A percentile compares a stretch with the other conserved stretches of the same genome.
Evolutionary conservation across 2,113 vertebrate genomes (phyloP).

Genomic region (Spizaetus ornatus): DNA sequence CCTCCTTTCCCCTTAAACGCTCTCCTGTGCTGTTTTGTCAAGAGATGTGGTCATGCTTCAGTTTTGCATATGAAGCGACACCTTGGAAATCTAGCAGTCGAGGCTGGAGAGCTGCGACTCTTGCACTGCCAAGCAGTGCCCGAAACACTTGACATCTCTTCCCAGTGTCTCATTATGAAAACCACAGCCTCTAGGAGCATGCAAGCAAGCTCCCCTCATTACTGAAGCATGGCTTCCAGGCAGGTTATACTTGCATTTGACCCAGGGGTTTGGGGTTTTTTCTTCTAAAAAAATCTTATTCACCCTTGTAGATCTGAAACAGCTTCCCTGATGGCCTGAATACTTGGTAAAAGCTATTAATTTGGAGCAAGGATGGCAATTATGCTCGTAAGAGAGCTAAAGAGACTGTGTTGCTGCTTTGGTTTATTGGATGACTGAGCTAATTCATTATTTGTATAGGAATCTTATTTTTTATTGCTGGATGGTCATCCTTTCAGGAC

Average conservation of each 20-base stretch:
- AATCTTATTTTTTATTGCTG: background rate
- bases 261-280: fast-evolving
- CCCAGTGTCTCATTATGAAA: background rate
- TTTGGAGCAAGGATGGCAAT: background rate
- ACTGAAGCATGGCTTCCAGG: background rate
- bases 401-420: background rate
- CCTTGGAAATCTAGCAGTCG: fast-evolving
- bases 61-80: fast-evolving
- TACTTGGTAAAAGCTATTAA: background rate
- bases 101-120: background rate
- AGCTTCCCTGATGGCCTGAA: background rate
- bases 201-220: fast-evolving
- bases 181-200: background rate
- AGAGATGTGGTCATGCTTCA: fast-evolving
- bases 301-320: background rate
- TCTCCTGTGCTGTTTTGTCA: background rate
- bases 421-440: background rate
- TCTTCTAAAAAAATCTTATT: background rate
- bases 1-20: background rate
- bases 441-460: background rate
- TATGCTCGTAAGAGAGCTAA: background rate
- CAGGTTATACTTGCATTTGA: background rate
- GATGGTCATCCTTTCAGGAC: background rate
- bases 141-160: background rate
- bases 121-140: background rate